Base-by-base conservation (phyloP, 2,888 invertebrate species). In the Morpho achilles region DNA sequence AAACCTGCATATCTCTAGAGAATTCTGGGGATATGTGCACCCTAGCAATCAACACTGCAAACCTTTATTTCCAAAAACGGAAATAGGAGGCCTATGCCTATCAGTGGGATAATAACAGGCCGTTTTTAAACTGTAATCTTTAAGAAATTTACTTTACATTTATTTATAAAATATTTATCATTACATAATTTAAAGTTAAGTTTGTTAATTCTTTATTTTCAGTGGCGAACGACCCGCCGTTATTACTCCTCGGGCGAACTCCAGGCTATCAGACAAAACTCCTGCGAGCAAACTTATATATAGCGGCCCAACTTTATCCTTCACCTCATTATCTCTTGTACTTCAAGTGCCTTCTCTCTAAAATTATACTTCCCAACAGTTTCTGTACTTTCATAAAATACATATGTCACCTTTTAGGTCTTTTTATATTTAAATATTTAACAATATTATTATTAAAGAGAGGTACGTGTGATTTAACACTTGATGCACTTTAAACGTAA, bases 201-300 rank as follows among this genome's bases (percentile, higher is more conserved):
- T 52, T 56, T 39, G 58, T 52, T 43, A 57, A 62, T 58, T 58
- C 42, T 64, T 66, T 67, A 62, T 86, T 94, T 94, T 77, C 95
- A 95, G 92, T 95, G 95, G 87, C 94, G 95, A 76, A 95, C 95
- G 71, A 94, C 90, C 60, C 83, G 89, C 69, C 86, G 95, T 72
- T 95, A 95, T 93, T 95, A 95, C 91, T 95, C 95, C 72, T 94
- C 95, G 80, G 95, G 95, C 82, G 95, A 95, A 82, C 92, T 95
- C 75, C 93, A 92, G 82, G 94, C 93, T 78, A 93, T 94, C 85
- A 93, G 95, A 75, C 95, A 95, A 87, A 95, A 95, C 84, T 95
- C 95, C 87, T 95, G 95, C 91, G 95, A 95, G 92, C 95, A 95
- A 89, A 95, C 95, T 79, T 95, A 93, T 92, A 95, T 95, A 92